Conservation (phyloP, 1,140 invertebrate genomes). For the Episyrphus balteatus region DNA sequence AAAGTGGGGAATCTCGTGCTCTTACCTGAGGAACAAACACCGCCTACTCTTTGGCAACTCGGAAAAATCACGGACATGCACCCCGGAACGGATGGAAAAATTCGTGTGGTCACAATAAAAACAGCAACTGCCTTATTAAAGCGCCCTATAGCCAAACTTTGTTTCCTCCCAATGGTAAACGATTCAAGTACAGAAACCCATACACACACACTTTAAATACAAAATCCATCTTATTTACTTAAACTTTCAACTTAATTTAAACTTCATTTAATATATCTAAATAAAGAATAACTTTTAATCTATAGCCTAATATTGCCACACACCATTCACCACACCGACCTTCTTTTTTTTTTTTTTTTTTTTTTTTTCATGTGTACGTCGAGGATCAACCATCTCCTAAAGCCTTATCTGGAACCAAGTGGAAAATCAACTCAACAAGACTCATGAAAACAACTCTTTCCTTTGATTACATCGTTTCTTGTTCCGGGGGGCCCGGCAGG, state of each 20-base stretch:
- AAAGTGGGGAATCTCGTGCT: constrained; percentile 6
- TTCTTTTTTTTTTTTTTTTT: not conserved
- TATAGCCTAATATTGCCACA: not conserved
- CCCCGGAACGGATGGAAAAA: constrained; percentile 10
- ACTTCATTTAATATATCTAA: not conserved
- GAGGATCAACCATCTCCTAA: not conserved
- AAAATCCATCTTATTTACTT: not conserved
- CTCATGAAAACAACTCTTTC: not conserved
- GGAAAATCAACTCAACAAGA: not conserved
- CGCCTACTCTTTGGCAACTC: constrained; percentile 12
- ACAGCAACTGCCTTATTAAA: constrained; percentile 11
- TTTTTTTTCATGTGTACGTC: not conserved
- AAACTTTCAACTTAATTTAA: constrained; percentile 5
- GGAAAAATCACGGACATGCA: constrained; percentile 10
- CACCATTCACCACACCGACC: not conserved
- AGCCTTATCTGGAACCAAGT: not conserved
- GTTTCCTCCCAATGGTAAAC: not conserved
- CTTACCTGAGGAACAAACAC: constrained; percentile 8
- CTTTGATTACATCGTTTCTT: constrained; percentile 8
- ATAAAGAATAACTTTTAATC: not conserved
- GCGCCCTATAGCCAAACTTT: not conserved
- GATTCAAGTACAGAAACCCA: not conserved
- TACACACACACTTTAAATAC: not conserved
- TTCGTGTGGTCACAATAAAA: constrained; percentile 12
- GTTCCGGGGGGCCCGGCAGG: constrained; percentile 5